Evolutionary conservation across 2,797 vertebrate genomes (phyloP), one percentile per base, ranked within the genome.

Genomic region (Rhinogobio ventralis): DNA sequence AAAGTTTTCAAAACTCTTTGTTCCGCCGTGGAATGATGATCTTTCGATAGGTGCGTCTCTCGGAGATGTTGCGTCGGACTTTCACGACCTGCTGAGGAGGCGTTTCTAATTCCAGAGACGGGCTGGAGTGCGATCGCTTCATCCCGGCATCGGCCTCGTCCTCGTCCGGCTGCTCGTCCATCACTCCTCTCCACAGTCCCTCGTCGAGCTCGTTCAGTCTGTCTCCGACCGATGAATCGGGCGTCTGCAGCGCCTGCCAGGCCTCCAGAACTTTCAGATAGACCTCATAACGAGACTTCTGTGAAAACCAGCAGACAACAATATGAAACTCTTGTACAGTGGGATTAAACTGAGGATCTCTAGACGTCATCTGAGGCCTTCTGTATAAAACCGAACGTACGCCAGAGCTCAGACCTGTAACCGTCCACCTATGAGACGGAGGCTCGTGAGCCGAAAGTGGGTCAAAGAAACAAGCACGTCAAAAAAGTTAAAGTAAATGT

Each of bases 61-160:
- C 97, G 0, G 97, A 97, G 90, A 97, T 95, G 88, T 98, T 98
- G 49, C 97, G 95, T 81, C 60, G 90, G 57, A 95, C 95, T 89
- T 94, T 95, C 79, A 94, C 79, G 55, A 92, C 46, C 0, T 90
- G 60, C 0, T 90, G 88, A 60, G 92, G 7, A 5, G 85, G 87
- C n/a, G 89, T 23, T 1, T 97, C 96, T 81, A 94, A 86, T 74
- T 97, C 96, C 80, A 98, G 93, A 15, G 97, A 97, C 0, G 97
- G 97, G 88, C 97, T 98, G 57, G 97, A 98, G 90, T 97, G 90
- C n/a, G 96, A 97, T 90, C 96, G 95, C 86, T 96, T 96, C 73
- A 98, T 91, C 51, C 88, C 88, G 0, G 88, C 90, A 17, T 92
- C 90, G 15, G 88, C 87, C 3, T 4, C 90, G 1, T 89, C 88